Conservation (phyloP, 2,113 vertebrate species). For the Mobula birostris region DNA sequence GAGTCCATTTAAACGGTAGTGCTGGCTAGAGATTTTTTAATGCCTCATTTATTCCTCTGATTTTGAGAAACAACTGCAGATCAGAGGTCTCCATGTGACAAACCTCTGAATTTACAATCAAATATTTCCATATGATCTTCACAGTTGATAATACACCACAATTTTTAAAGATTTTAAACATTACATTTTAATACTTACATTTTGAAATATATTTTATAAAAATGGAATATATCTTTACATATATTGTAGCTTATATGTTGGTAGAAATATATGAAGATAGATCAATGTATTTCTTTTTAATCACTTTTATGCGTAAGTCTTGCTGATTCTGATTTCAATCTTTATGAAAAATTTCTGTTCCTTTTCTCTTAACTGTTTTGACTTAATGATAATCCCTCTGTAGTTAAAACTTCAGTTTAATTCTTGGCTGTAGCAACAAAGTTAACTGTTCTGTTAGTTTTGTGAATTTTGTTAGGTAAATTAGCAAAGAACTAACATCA, state of each 20-base stretch:
- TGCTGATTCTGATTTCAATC: constrained; percentile 19
- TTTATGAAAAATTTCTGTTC: neutral
- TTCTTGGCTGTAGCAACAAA: constrained; percentile 44
- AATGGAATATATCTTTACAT: constrained; percentile 37
- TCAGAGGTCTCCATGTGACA: neutral
- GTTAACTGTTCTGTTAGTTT: constrained; percentile 46
- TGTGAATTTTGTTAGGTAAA: constrained; percentile 48
- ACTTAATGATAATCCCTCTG: constrained; percentile 8
- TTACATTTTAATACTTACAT: constrained; percentile 37
- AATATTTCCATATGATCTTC: constrained; percentile 30
- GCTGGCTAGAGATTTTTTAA: constrained; percentile 22
- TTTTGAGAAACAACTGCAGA: constrained; percentile 6
- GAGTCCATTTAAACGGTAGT: neutral
- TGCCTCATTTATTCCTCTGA: constrained; percentile 14
- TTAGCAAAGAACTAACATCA: constrained; percentile 42
- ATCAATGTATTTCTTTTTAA: constrained; percentile 29
- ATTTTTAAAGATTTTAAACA: constrained; percentile 35
- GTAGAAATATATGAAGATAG: constrained; percentile 38
- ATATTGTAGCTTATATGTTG: constrained; percentile 38
- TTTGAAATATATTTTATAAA: constrained; percentile 36
- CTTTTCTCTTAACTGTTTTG: neutral
- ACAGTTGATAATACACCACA: constrained; percentile 31
- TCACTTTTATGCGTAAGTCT: neutral
- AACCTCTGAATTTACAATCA: constrained; percentile 1
- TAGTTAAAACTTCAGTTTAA: constrained; percentile 39